Evolutionary conservation across 2,888 invertebrate genomes (phyloP), one percentile per base, ranked within the genome.

Genomic region (Cephus spinipes): DNA sequence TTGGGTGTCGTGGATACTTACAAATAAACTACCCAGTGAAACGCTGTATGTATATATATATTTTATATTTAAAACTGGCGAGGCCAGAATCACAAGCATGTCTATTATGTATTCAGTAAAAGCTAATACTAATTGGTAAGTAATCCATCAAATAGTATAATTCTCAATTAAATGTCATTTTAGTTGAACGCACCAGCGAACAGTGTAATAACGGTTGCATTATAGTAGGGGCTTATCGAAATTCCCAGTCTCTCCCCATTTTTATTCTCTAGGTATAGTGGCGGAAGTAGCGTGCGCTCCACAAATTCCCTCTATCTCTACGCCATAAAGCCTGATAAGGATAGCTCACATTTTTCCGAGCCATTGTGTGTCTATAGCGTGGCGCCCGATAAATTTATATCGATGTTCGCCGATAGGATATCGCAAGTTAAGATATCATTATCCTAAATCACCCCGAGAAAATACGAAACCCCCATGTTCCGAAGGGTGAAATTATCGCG

Each of bases 301-400:
- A 78, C 83, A 83, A 81, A 82, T 83, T 85, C 79, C 68, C 76
- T 78, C 76, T 79, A 82, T 83, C 83, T 40, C 40, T 80, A 31
- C 34, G 73, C 79, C 31, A 78, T 82, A 83, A 83, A 83, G 80
- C 69, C 74, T 36, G 80, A 82, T 82, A 83, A 82, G 76, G 71
- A 77, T 77, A 80, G 79, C 75, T 73, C 75, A 76, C 80, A 79
- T 81, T 85, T 83, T 85, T 81, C 76, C 76, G 73, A 73, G 77
- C 79, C 81, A 79, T 79, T 80, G 78, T 81, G 40, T 40, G 77
- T 73, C 79, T 79, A 74, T 78, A 73, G 40, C 69, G 35, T 71
- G 77, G 40, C 73, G 40, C 40, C 78, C 78, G 77, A 82, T 79
- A 82, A 84, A 84, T 84, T 79, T 73, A 76, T 79, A 83, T 83